These are phyloP conservation scores for Aeoliscus strigatus DNA, from an alignment of 2,797 vertebrate genomes.

Conservation along the genomic window DNA sequence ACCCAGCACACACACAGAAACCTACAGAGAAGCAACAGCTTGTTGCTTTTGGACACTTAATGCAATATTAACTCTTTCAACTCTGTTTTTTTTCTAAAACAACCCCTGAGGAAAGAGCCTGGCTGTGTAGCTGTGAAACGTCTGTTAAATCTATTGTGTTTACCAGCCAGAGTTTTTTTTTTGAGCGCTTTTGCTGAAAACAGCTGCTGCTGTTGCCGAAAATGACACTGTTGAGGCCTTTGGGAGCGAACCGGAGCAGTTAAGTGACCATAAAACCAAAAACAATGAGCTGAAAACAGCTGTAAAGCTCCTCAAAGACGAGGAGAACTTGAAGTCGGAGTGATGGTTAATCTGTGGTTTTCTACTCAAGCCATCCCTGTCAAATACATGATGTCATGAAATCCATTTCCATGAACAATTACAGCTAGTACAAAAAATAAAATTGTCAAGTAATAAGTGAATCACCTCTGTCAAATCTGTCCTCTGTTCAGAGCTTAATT, in stretches of 20 bases:
- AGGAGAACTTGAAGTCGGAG: too few relatives aligned
- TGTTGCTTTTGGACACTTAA: too few relatives aligned
- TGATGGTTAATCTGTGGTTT: too few relatives aligned
- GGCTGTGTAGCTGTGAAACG: too few relatives aligned
- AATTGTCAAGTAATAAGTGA: too few relatives aligned
- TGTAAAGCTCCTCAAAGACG: background rate
- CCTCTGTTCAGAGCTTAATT: conserved; percentile 14
- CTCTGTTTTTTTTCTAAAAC: background rate
- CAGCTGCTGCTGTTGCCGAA: background rate
- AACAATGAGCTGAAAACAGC: background rate
- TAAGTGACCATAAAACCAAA: background rate
- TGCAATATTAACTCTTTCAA: background rate
- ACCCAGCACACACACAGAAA: conserved; percentile 17
- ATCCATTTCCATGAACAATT: too few relatives aligned
- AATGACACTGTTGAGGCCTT: background rate
- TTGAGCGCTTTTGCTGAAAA: background rate
- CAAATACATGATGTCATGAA: too few relatives aligned
- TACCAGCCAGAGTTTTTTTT: background rate
- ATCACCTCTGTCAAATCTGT: conserved; percentile 8
- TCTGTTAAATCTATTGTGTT: background rate
- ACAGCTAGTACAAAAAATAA: too few relatives aligned
- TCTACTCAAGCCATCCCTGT: too few relatives aligned
- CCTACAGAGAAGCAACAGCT: background rate
- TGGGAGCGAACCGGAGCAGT: background rate
- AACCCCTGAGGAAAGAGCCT: background rate